Base-by-base conservation (phyloP, 37 sponge, comb jelly and placozoan species). In the Dysidea cf. avara region DNA sequence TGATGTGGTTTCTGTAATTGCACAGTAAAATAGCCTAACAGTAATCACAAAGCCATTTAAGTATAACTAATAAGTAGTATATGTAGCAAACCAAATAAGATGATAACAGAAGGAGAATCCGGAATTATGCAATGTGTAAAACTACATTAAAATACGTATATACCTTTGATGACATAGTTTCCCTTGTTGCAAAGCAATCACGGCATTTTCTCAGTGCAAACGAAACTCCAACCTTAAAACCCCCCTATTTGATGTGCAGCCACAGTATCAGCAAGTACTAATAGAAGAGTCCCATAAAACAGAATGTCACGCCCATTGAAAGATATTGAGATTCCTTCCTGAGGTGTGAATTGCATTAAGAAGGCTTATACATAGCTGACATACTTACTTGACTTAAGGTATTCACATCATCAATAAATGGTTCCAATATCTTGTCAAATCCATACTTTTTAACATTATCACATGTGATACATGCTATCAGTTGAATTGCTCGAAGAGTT, bases 391-490 rank as follows among this genome's bases (percentile, higher is more conserved):
- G 29, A 47, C 34, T 3, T 37, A 75, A 39, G 3, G 3, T 62
- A 31, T 75, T 75, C 7, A 63, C 65, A 37, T 75, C 76, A 14
- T 75, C 76, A 11, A 75, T 62, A 75, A 75, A 75, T 17, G 76
- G 64, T 25, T 46, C 17, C 7, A 70, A 26, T 51, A 75, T 22
- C 31, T 29, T 7, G 2, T 46, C 30, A 46, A 75, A 63, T 2
- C 76, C 76, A 63, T 75, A 58, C 54, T 75, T 75, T 17, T 63
- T 38, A 7, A 75, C 35, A 7, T 61, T 48, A 17, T 18, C 3
- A 14, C 29, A 5, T 31, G 76, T 57, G 14, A 63, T 54, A 75
- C 76, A 75, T 12, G 76, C 76, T 21, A 75, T 50, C 6, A 77
- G 58, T 13, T 77, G 78, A 54, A 77, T 63, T 3, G 53, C 12